Evolutionary conservation across 1,140 invertebrate genomes (phyloP).

Genomic region (Anagrus nilaparvatae): DNA sequence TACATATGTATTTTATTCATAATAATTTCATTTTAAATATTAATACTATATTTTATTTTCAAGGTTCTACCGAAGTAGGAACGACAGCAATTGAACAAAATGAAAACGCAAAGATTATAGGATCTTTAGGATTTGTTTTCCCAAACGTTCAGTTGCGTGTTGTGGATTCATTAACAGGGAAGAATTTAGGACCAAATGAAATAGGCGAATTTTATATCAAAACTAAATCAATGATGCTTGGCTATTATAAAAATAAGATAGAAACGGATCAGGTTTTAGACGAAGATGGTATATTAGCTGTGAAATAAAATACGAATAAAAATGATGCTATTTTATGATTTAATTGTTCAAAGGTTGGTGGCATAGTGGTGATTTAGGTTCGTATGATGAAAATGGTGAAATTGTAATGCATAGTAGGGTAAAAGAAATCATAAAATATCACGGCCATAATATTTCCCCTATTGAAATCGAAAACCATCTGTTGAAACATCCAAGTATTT

Average conservation of each 20-base stretch:
- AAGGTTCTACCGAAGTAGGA: conserved; percentile 13
- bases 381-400: conserved; percentile 38
- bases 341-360: too few relatives aligned
- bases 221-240: conserved; percentile 24
- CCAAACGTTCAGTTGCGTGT: conserved; percentile 15
- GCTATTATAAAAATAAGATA: conserved; percentile 40
- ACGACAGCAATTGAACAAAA: background rate
- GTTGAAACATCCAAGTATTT: conserved; percentile 41
- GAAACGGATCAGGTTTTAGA: conserved; percentile 44
- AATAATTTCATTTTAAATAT: too few relatives aligned
- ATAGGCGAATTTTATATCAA: conserved; percentile 34
- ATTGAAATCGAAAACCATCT: conserved; percentile 50
- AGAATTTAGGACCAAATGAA: conserved; percentile 22
- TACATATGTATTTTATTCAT: too few relatives aligned
- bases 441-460: conserved; percentile 46
- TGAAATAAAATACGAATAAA: too few relatives aligned
- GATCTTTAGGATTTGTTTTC: conserved; percentile 10
- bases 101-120: background rate
- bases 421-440: conserved; percentile 53
- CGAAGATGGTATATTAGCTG: conserved; percentile 42
- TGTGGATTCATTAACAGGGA: conserved; percentile 14
- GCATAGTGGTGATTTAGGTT: conserved; percentile 47
- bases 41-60: too few relatives aligned
- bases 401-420: conserved; percentile 45
- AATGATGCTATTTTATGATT: too few relatives aligned